Evolutionary conservation across 2,797 vertebrate genomes (phyloP), one percentile per base, ranked within the genome.

Genomic region (Cercopithecus diana): DNA sequence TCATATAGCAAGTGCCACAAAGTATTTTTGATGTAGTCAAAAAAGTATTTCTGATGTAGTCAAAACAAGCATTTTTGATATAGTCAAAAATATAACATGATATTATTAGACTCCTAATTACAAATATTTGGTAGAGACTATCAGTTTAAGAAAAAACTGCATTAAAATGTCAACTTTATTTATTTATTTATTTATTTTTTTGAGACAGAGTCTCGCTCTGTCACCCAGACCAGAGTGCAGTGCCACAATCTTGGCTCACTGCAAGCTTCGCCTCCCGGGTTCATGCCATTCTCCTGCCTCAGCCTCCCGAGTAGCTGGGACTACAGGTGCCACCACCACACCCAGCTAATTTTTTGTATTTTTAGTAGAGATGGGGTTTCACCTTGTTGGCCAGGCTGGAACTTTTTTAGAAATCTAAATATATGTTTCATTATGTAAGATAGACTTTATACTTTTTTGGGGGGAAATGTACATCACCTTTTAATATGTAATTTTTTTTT

Each of bases 1-100:
- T 96, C 24, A 88, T 67, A 6, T 93, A 61, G 48, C 30, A 87
- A 96, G 24, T 88, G 36, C 41, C 36, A 91, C 20, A 83, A 43
- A 90, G 93, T 85, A 70, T 55, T 90, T 97, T 92, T 92, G 10
- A 52, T 88, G 9, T 26, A 70, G 33, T 95, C 30, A 85, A 95
- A 95, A 72, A 43, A 90, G 93, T 85, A 70, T 55, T 90, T 97
- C 92, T 92, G 13, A 48, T 88, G 9, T 26, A 57, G 19, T 52
- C 19, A 7, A 20, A 52, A 52, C 86, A 43, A 90, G 93, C 83
- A 70, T 55, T 90, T 97, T 92, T 92, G 13, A 43, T 88, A 7
- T 26, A 70, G 28, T 95, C n/a, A 82, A 95, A 94, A 95, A 72
- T 48, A 85, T 88, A 67, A 36, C 36, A 1, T 43, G 57, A 81